A percentile compares a stretch with the other conserved stretches of the same genome.
Conservation (phyloP, 2,888 invertebrate species). For the Kryphioiulus occultus region DNA sequence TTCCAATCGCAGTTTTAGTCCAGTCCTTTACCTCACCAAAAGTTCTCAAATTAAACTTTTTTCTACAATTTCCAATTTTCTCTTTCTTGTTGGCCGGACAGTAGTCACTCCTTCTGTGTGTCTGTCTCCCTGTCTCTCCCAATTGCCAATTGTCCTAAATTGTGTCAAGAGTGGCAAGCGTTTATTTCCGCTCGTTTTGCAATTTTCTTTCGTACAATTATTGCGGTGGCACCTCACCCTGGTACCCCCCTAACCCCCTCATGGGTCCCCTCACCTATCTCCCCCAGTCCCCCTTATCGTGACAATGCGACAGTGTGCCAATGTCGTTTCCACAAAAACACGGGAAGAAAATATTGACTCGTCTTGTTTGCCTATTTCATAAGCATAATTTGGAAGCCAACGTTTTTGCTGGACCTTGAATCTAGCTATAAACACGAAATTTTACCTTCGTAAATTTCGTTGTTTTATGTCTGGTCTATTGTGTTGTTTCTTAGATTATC, state of each 20-base stretch:
- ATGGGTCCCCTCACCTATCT: too few species aligned
- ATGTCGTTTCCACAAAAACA: not conserved
- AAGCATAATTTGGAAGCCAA: not conserved
- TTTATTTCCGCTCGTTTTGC: slow-evolving; percentile 17
- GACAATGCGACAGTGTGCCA: slow-evolving; percentile 17
- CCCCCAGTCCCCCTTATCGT: slow-evolving; percentile 20
- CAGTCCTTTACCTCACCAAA: too few species aligned
- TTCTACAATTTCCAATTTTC: too few species aligned
- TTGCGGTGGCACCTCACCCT: not conserved
- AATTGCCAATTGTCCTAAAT: not conserved
- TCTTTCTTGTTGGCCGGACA: too few species aligned
- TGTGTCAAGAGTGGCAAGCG: not conserved
- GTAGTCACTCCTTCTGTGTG: too few species aligned
- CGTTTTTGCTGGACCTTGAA: not conserved
- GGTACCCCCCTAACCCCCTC: not conserved
- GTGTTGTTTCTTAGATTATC: too few species aligned
- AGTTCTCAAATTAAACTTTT: too few species aligned
- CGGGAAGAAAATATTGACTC: not conserved
- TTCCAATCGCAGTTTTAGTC: too few species aligned
- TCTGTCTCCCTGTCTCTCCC: not conserved
- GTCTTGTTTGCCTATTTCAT: slow-evolving; percentile 1
- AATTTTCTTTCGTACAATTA: not conserved
- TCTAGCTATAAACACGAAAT: not conserved
- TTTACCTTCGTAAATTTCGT: too few species aligned
- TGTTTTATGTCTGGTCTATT: too few species aligned